Base-by-base conservation (phyloP, 2,113 vertebrate genomes). In the Micronycteris hirsuta region DNA sequence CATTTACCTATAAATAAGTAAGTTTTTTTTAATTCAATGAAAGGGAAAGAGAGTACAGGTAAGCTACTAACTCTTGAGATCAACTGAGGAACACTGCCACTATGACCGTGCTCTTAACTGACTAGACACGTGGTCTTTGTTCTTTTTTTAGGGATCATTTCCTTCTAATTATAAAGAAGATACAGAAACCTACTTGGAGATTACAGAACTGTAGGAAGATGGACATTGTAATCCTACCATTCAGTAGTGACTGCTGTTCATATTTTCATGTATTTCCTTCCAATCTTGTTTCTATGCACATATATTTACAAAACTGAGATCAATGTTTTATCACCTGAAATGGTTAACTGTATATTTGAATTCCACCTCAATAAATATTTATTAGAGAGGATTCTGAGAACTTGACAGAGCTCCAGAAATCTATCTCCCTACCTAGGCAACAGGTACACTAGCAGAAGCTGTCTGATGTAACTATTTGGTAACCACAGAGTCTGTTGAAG, bases 1-100 rank as follows among this genome's bases (percentile, higher is more conserved):
- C 70, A 70, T 99, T 99, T 13, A 99, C 99, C 99, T 99, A 95
- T 5, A 36, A 93, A 78, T 68, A 89, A 74, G 80, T 31, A 89
- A 82, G 43, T 71, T 84, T 41, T 47, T 28, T 70, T 74, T 95
- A n/a, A 77, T n/a, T 89, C 12, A 94, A 49, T 67, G 54, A 28
- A 88, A 81, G 47, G 70, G 36, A 26, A 97, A 96, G 28, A 47
- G 28, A 31, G 36, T 58, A 74, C 13, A 95, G 83, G 76, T 2
- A 76, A 77, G 63, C 7, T 38, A 68, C 33, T 38, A 82, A 90
- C 19, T n/a, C 45, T 63, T 52, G 41, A 16, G 58, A 93, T 2
- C 31, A 78, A 4, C 10, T 87, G 33, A 86, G 77, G 70, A 97
- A 43, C 41, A 56, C 0, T 41, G 56, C 74, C 49, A 41, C 58